Conservation (phyloP, 2,797 vertebrate genomes). For the Platyrinchus mystaceus region DNA sequence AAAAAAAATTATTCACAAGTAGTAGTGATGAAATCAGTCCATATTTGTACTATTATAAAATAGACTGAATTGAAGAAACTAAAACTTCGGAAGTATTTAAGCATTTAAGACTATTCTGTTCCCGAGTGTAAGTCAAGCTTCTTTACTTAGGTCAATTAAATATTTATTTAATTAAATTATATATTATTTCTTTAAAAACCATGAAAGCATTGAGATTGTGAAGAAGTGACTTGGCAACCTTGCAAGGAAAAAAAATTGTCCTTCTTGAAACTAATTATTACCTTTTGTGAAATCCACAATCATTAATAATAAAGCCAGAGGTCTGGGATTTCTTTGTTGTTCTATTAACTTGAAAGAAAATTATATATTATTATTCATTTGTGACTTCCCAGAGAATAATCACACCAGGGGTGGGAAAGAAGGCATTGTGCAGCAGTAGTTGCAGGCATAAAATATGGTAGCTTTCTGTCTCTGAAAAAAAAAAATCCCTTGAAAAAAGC, state of each 20-base stretch:
- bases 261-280: background rate
- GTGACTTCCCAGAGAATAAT: background rate
- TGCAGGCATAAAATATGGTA: background rate
- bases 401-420: background rate
- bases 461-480: background rate
- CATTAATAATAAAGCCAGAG: background rate
- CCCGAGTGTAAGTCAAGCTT: background rate
- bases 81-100: background rate
- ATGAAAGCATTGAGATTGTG: background rate
- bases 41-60: background rate
- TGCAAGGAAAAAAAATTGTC: background rate
- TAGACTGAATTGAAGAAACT: background rate
- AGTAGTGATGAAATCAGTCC: background rate
- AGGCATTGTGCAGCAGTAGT: background rate
- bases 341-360: background rate
- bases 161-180: background rate
- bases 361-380: background rate
- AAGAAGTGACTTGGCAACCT: constrained; percentile 33
- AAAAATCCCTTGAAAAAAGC: constrained; percentile 11
- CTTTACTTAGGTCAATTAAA: background rate
- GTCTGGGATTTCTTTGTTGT: constrained; percentile 13
- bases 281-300: constrained; percentile 68
- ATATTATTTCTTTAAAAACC: background rate
- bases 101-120: background rate
- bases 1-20: background rate